Conservation (phyloP, 2,113 vertebrate genomes). For the Megaptera novaeangliae region DNA sequence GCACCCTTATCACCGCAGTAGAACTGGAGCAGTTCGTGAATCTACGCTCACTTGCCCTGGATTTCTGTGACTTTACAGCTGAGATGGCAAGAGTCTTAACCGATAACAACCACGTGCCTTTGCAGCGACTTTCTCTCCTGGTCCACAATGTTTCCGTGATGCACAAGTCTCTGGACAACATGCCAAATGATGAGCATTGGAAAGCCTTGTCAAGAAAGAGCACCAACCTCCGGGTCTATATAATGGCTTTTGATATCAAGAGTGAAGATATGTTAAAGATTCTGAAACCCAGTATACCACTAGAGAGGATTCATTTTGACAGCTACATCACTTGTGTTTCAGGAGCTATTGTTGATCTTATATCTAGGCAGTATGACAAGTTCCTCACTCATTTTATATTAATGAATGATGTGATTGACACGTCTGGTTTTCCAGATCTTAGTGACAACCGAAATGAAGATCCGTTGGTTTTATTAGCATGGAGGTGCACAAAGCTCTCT, state of each 20-base stretch:
- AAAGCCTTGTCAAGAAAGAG: slow-evolving; percentile 93
- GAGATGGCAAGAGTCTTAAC: slow-evolving; percentile 94
- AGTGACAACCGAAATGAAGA: slow-evolving; percentile 96
- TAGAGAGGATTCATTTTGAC: slow-evolving; percentile 98
- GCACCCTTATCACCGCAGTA: slow-evolving; percentile 88
- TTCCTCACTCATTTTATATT: slow-evolving; percentile 97
- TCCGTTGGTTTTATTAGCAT: slow-evolving; percentile 95
- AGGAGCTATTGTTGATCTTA: slow-evolving; percentile 94
- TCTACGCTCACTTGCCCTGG: slow-evolving; percentile 93
- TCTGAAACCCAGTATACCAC: slow-evolving; percentile 96
- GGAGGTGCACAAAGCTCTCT: slow-evolving; percentile 94
- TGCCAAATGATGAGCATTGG: slow-evolving; percentile 95
- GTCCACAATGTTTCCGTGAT: slow-evolving; percentile 92
- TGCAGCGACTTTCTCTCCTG: slow-evolving; percentile 96
- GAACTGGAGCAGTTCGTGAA: slow-evolving; percentile 93
- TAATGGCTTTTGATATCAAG: slow-evolving; percentile 96
- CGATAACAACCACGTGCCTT: slow-evolving; percentile 89
- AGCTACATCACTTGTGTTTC: slow-evolving; percentile 94
- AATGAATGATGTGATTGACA: slow-evolving; percentile 92
- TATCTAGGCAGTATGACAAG: slow-evolving; percentile 97
- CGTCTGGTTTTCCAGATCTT: slow-evolving; percentile 95
- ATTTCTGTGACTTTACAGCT: slow-evolving; percentile 96
- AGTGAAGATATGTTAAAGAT: slow-evolving; percentile 94
- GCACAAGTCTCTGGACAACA: slow-evolving; percentile 92
- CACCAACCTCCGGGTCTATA: slow-evolving; percentile 93